These are phyloP conservation scores for Muntiacus reevesi DNA, from an alignment of 2,113 vertebrate genomes.

Conservation along the genomic window DNA sequence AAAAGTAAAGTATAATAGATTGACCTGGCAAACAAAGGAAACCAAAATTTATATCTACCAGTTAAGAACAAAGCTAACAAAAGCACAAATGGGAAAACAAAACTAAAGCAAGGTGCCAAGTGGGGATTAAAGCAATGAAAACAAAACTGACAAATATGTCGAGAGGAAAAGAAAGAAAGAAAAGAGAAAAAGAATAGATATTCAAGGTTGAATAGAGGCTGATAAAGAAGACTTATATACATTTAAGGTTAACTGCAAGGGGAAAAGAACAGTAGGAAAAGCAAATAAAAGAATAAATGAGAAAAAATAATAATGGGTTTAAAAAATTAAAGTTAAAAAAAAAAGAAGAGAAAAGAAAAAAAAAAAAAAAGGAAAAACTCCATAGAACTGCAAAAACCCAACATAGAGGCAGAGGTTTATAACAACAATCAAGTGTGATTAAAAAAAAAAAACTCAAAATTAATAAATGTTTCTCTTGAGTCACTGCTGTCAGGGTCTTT, in stretches of 20 bases:
- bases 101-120: not conserved
- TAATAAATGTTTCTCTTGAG: not conserved
- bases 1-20: not conserved
- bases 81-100: not conserved
- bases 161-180: not conserved
- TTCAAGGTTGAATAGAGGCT: not conserved
- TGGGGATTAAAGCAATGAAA: not conserved
- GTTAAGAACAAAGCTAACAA: not conserved
- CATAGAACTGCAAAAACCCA: not conserved
- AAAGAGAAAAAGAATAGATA: not conserved
- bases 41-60: not conserved
- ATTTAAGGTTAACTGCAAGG: not conserved
- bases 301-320: not conserved
- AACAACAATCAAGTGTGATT: not conserved
- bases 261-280: not conserved
- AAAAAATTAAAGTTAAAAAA: not conserved
- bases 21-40: not conserved
- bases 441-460: not conserved
- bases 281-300: not conserved
- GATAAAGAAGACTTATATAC: not conserved
- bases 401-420: not conserved
- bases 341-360: not conserved
- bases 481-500: not conserved
- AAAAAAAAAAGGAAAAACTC: not conserved
- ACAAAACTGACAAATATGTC: not conserved